phyloP scores from a whole-genome alignment of 2,113 vertebrate species.

The Laticauda laticaudata region DNA sequence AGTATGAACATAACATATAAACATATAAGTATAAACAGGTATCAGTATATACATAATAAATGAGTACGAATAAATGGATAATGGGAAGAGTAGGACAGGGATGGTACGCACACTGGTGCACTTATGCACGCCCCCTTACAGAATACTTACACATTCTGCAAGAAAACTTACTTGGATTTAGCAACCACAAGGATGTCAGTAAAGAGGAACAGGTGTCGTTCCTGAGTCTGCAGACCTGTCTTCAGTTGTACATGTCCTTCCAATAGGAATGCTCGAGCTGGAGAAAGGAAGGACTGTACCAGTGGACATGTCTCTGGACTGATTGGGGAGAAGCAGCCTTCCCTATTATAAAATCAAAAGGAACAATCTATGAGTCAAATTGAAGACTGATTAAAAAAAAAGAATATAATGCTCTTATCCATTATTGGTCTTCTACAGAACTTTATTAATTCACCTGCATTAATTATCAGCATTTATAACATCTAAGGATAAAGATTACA shows the following conservation, averaged over 20 bases:
- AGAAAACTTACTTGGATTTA: conserved; percentile 87
- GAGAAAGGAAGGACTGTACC: conserved; percentile 83
- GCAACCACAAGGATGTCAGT: conserved; percentile 86
- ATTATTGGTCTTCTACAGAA: background rate
- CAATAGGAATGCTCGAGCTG: conserved; percentile 77
- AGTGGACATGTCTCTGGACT: conserved; percentile 83
- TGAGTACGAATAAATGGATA: too few species aligned
- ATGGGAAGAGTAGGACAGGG: too few species aligned
- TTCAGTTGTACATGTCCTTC: conserved; percentile 85
- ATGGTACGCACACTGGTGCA: too few species aligned
- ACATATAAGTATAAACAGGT: too few species aligned
- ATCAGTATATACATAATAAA: too few species aligned
- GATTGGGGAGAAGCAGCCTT: conserved; percentile 79
- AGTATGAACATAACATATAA: too few species aligned
- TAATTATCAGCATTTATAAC: background rate
- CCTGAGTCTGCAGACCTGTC: conserved; percentile 89
- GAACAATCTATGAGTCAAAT: background rate
- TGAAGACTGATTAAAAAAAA: conserved; percentile 1
- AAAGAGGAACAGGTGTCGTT: conserved; percentile 91
- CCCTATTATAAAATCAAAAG: conserved; percentile 69
- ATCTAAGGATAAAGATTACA: background rate
- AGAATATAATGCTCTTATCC: background rate
- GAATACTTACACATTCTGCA: background rate
- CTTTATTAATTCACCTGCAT: conserved; percentile 10
- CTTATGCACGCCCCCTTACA: too few species aligned